Evolutionary conservation across 2,797 vertebrate species (phyloP).

Genomic region (Ceryle rudis): DNA sequence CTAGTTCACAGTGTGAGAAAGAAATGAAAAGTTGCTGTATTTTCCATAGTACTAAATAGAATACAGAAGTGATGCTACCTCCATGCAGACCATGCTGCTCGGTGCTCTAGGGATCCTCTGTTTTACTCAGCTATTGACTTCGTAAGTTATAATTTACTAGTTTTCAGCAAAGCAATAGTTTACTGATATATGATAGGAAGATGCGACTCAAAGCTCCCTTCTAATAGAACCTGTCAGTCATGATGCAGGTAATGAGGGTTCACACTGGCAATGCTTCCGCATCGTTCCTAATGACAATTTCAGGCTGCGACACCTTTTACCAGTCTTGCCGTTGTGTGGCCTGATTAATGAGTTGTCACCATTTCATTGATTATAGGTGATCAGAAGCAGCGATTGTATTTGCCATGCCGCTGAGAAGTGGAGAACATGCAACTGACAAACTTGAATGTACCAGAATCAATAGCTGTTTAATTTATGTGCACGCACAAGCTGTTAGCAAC

Average conservation of each 20-base stretch:
- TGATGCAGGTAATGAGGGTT: slow-evolving; percentile 42
- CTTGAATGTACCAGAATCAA: background rate
- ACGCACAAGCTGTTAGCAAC: background rate
- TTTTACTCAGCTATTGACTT: background rate
- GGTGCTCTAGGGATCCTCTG: background rate
- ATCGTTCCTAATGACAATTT: slow-evolving; percentile 52
- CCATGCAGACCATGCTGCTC: background rate
- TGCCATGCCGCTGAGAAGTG: slow-evolving; percentile 4
- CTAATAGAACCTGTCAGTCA: slow-evolving; percentile 38
- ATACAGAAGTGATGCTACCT: background rate
- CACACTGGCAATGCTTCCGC: background rate
- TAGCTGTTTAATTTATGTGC: slow-evolving; percentile 9
- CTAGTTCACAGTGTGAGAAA: background rate
- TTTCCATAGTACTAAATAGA: background rate
- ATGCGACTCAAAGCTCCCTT: slow-evolving; percentile 6
- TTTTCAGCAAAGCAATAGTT: background rate
- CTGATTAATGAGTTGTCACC: slow-evolving; percentile 62
- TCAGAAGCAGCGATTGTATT: slow-evolving; percentile 18
- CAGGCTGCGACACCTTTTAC: slow-evolving; percentile 11
- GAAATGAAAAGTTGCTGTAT: background rate
- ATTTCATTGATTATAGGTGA: slow-evolving; percentile 48
- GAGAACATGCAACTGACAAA: slow-evolving; percentile 24
- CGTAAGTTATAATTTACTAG: background rate
- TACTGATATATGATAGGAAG: background rate
- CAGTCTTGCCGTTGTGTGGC: background rate